Evolutionary conservation across 2,113 vertebrate species (phyloP).

Genomic region (Gobius niger): DNA sequence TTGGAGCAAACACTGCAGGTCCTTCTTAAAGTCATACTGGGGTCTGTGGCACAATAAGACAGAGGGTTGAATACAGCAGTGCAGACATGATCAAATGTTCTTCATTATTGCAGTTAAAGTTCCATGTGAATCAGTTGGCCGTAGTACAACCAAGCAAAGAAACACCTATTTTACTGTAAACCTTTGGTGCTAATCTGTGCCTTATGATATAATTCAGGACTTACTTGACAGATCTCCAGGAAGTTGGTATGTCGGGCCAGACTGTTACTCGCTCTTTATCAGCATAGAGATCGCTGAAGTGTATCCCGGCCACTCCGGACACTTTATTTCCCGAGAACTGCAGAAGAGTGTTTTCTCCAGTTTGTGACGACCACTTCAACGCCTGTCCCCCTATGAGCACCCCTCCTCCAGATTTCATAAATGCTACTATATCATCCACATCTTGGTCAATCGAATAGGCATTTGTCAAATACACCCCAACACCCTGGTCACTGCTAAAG

Average conservation of each 20-base stretch:
- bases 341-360: constrained; percentile 76
- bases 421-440: constrained; percentile 72
- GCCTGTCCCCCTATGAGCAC: constrained; percentile 86
- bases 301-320: constrained; percentile 84
- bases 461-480: constrained; percentile 80
- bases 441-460: constrained; percentile 71
- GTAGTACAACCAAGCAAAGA: background rate
- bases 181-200: too few relatives aligned
- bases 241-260: constrained; percentile 79
- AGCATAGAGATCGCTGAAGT: constrained; percentile 78
- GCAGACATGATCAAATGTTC: background rate
- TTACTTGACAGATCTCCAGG: constrained; percentile 80
- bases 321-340: constrained; percentile 86
- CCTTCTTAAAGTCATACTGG: constrained; percentile 72
- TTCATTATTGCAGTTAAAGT: background rate
- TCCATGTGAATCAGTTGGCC: too few relatives aligned
- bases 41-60: constrained; percentile 44
- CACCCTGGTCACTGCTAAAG: constrained; percentile 48
- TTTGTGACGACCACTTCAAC: constrained; percentile 78
- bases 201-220: constrained; percentile 49
- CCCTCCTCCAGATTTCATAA: constrained; percentile 83
- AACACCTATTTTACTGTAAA: background rate
- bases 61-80: background rate
- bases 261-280: constrained; percentile 73
- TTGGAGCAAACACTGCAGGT: constrained; percentile 69